Conservation (phyloP, 2,888 invertebrate species). For the Scaptomyza cyrtandrae region DNA sequence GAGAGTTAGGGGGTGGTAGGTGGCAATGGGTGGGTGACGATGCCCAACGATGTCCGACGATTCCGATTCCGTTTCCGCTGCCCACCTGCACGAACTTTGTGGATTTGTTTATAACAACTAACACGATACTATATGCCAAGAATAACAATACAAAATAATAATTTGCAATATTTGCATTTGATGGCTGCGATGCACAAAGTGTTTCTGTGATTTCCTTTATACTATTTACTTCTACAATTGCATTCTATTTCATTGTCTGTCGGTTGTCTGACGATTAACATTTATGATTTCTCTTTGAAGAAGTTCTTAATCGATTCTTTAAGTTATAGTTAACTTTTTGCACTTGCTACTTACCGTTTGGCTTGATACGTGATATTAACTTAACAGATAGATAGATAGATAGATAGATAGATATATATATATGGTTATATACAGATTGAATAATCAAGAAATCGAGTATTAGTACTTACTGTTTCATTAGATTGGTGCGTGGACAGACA, state of each 20-base stretch:
- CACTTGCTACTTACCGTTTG: neutral
- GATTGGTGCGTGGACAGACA: constrained; percentile 96
- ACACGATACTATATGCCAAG: constrained; percentile 26
- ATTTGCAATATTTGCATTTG: constrained; percentile 23
- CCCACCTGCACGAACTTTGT: constrained; percentile 39
- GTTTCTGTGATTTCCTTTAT: neutral
- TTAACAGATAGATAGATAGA: too few relatives aligned
- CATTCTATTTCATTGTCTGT: neutral
- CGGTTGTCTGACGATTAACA: too few relatives aligned
- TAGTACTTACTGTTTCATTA: constrained; percentile 99
- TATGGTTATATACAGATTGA: neutral
- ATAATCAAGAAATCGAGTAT: neutral
- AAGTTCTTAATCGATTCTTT: too few relatives aligned
- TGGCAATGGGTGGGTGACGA: constrained; percentile 30
- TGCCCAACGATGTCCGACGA: constrained; percentile 53
- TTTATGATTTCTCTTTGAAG: too few relatives aligned
- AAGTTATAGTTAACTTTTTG: too few relatives aligned
- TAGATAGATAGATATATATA: too few relatives aligned
- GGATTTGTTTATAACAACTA: constrained; percentile 45
- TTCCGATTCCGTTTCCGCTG: constrained; percentile 44
- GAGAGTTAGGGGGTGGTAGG: neutral
- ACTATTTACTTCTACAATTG: neutral
- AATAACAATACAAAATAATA: constrained; percentile 13
- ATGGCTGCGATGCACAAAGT: constrained; percentile 2
- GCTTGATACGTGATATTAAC: too few relatives aligned